Percentiles rank a stretch among this genome's conserved stretches.
phyloP scores from a whole-genome alignment of 2,888 invertebrate species.

The Drepanosiphum platanoidis region DNA sequence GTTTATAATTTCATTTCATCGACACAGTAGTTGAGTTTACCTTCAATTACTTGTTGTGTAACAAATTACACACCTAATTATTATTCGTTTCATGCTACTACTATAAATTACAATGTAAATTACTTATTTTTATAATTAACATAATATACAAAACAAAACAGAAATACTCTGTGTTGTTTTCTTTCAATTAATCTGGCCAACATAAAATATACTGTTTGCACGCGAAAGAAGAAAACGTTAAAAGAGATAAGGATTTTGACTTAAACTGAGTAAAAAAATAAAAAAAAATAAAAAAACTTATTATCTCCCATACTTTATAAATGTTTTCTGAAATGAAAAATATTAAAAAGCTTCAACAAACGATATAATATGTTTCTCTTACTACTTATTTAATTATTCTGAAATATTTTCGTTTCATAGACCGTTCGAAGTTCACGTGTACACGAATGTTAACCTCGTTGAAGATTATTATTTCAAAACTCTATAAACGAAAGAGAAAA shows the following conservation, averaged over 20 bases:
- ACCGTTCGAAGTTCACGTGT: too few relatives aligned
- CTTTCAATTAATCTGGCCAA: conserved; percentile 16
- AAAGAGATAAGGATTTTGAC: background rate
- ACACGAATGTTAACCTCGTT: too few relatives aligned
- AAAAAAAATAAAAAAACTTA: too few relatives aligned
- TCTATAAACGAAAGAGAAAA: too few relatives aligned
- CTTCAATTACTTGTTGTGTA: conserved; percentile 50
- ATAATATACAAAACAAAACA: background rate
- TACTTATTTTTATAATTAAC: conserved; percentile 10
- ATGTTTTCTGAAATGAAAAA: too few relatives aligned
- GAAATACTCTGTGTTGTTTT: background rate
- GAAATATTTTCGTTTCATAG: too few relatives aligned
- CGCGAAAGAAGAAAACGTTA: background rate
- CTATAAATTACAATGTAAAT: conserved; percentile 12
- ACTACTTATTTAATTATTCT: too few relatives aligned
- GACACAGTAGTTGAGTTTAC: conserved; percentile 34
- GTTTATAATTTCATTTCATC: conserved; percentile 33
- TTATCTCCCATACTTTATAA: too few relatives aligned
- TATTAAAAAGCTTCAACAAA: too few relatives aligned
- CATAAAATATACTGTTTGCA: conserved; percentile 3
- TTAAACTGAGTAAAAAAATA: background rate
- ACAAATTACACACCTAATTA: conserved; percentile 31
- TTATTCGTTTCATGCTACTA: conserved; percentile 1
- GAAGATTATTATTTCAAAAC: too few relatives aligned
- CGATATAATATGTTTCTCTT: too few relatives aligned